A percentile compares a stretch with the other conserved stretches of the same genome.
phyloP scores from a whole-genome alignment of 1,140 invertebrate species.

The Sycophila sp. region DNA sequence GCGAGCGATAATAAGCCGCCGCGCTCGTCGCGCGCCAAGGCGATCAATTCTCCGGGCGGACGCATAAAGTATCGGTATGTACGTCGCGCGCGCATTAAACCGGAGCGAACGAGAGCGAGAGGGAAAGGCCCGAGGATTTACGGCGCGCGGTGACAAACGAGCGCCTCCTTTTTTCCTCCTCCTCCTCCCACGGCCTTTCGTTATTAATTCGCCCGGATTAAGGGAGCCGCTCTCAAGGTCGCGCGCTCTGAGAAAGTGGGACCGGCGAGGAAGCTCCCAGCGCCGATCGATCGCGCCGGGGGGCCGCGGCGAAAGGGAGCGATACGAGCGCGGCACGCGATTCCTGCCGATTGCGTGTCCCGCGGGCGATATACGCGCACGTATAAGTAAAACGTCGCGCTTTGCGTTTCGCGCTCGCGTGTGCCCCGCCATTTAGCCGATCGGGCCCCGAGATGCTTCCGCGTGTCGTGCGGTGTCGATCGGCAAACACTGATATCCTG shows the following conservation, averaged over 20 bases:
- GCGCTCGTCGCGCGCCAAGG: neutral
- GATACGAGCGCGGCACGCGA: too few species aligned
- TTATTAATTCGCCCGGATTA: constrained; percentile 28
- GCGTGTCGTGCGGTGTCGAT: neutral
- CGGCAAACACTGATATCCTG: too few species aligned
- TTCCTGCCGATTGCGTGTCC: neutral
- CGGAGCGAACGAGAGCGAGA: neutral
- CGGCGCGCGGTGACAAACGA: constrained; percentile 22
- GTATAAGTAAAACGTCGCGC: neutral
- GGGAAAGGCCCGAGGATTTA: constrained; percentile 6
- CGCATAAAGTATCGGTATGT: constrained; percentile 15
- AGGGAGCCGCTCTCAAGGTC: constrained; percentile 5
- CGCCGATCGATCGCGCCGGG: too few species aligned
- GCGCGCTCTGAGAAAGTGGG: too few species aligned
- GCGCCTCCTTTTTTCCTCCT: constrained; percentile 1
- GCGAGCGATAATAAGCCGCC: constrained; percentile 7
- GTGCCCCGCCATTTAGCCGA: too few species aligned
- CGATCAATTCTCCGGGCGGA: constrained; percentile 24
- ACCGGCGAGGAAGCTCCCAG: too few species aligned
- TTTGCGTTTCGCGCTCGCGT: too few species aligned
- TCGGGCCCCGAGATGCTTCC: too few species aligned
- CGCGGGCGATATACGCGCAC: neutral
- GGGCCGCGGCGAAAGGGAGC: too few species aligned
- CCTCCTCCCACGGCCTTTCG: neutral
- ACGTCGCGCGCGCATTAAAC: constrained; percentile 7